These are phyloP conservation scores for Menura novaehollandiae DNA, from an alignment of 2,113 vertebrate species.

Conservation along the genomic window DNA sequence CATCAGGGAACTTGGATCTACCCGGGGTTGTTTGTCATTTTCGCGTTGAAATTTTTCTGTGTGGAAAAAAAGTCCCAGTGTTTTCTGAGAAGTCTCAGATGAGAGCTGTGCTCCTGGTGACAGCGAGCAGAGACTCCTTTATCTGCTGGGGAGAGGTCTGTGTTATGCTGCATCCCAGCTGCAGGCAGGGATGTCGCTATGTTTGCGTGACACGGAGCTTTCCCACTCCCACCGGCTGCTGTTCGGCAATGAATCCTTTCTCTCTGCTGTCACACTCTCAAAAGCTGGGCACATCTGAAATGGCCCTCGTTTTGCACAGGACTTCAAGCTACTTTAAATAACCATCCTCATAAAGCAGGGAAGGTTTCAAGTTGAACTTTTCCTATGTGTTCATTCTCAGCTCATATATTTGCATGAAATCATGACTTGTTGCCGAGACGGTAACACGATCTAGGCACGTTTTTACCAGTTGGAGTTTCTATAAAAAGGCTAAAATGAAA, in stretches of 20 bases:
- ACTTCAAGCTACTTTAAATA: background rate
- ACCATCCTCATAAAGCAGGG: background rate
- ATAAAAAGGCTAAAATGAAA: constrained; percentile 22
- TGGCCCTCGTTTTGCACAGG: background rate
- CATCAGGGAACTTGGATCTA: background rate
- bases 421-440: background rate
- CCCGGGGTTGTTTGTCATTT: background rate
- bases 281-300: background rate
- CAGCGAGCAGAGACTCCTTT: background rate
- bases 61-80: background rate
- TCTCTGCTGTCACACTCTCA: background rate
- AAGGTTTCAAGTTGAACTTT: background rate
- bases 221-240: background rate
- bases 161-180: background rate
- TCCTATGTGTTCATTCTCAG: background rate
- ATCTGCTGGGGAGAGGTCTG: background rate
- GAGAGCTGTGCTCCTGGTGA: background rate
- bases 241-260: background rate
- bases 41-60: background rate
- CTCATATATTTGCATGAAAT: constrained; percentile 21
- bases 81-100: background rate
- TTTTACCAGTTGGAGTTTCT: background rate
- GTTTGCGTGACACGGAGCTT: background rate
- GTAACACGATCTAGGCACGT: background rate
- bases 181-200: background rate